Evolutionary conservation across 2,888 invertebrate genomes (phyloP), one percentile per base, ranked within the genome.

Genomic region (Drosophila flavopinicola): DNA sequence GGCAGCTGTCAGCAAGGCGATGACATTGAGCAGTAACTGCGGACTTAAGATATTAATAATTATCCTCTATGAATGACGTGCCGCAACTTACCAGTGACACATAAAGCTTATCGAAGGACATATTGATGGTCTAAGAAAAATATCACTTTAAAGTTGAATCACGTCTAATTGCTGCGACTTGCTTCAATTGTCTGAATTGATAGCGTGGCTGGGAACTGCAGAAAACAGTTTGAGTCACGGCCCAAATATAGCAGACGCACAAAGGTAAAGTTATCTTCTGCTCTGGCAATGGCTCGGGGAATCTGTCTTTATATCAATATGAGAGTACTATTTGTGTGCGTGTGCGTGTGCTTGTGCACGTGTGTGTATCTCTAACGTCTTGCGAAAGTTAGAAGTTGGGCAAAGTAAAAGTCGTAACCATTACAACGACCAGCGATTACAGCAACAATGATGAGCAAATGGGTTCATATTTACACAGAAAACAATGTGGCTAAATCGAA

Each of bases 371-470:
- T 39, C 56, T 59, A 73, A 75, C 63, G 64, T 66, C 84, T 79
- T 83, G 77, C 79, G 77, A 79, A 77, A 83, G 71, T 54, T 35
- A 38, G 49, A 54, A 72, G 61, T 68, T 71, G 75, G 41, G 75
- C 57, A 63, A 75, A 67, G 60, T 48, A 49, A 33, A 52, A 44
- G 33, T 11, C n/a, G 24, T 44, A 48, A 44, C 27, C 58, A 73
- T 63, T 61, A 41, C 52, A 60, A 32, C 38, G 11, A 41, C 5
- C 15, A 63, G 27, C 27, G 33, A 72, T 74, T 65, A 52, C 60
- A 61, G 48, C 45, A 60, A 63, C 60, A 67, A 74, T 42, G 64
- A 41, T 64, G 65, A 51, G 60, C 67, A 71, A 83, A 74, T 59
- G 51, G 33, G 38, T 60, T 63, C 42, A 30, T 79, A 53, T 77